Base-by-base conservation (phyloP, 35 echinoderm and acorn worm genomes). In the Apostichopus parvimensis region DNA sequence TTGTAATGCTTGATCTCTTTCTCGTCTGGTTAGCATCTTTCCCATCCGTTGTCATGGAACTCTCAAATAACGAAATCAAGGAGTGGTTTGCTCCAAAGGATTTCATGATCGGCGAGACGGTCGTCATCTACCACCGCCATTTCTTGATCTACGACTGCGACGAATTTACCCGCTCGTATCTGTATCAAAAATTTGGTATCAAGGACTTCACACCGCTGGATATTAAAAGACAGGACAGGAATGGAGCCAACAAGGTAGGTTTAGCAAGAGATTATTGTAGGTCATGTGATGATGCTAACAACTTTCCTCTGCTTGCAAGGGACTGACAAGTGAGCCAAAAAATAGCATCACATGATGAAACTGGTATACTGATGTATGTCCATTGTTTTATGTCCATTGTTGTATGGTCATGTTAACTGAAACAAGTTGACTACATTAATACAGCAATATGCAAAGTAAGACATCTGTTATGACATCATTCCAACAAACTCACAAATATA, bases 81-180 rank as follows among this genome's bases (percentile, higher is more conserved):
- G 68, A 94, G 1, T 99, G 97, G 97, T 99, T 94, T 62, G 82
- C 62, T 20, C 97, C 97, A 5, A 56, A 45, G 54, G 97, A 99
- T 79, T 96, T 99, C 70, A 87, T 28, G 12, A 96, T 99, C 24
- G 97, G 95, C 5, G 83, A 96, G 62, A 96, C 87, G 1, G 88
- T 99, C 6, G 90, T 91, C 91, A 93, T 99, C 88, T 99, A 95
- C 93, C 94, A 99, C 77, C 93, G 97, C 18, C 97, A 93, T 0
- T 99, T 99, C 93, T 92, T 99, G 18, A 99, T 99, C 89, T 99
- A 94, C 45, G 97, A 99, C 73, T 91, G 87, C 22, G 97, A 99
- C 77, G 95, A 94, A 14, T 99, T 99, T 90, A 99, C 97, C 14
- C 93, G 93, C 77, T 52, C 54, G 1, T 99, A 94, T 65, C 77